Base-by-base conservation (phyloP, 2,888 invertebrate species). In the Drosophila meridiana region DNA sequence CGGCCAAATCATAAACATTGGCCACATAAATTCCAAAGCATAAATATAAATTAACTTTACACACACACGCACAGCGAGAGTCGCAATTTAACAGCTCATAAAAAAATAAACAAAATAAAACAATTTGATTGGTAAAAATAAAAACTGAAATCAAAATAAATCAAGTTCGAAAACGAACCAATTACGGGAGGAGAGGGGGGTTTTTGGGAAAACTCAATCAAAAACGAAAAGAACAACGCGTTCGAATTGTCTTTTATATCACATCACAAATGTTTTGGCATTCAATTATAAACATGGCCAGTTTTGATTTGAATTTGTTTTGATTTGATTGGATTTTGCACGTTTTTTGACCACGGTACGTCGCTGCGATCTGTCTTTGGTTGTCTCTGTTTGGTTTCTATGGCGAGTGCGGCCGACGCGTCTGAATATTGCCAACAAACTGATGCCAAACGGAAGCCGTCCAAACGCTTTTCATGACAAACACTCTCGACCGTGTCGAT, bases 341-440 rank as follows among this genome's bases (percentile, higher is more conserved):
- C 75, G 76, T 62, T 75, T 56, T 59, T 30, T 30, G 14, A 40
- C 48, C 60, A 66, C 43, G 36, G 60, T 8, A 38, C 47, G 34
- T 48, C 13, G 28, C 7, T 58, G 64, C 63, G 63, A 42, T 55
- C 61, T 50, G 50, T 34, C 34, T 52, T 34, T 32, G 11, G 9
- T 34, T 34, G 50, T 75, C 78, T 28, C 36, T 42, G 63, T 45
- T 42, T 55, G 28, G 20, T 42, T 5, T n/a, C 56, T 56, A 40
- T 13, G 32, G 56, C 56, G 53, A 43, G 78, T 83, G 91, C 87
- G 80, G 82, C 91, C 87, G 90, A 84, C 83, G 83, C 87, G 90
- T 87, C 84, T 83, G 90, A 91, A 80, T 75, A 80, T 91, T 88
- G 88, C 89, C 88, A 91, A 90, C 89, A 90, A 91, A 92, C 92